phyloP scores from a whole-genome alignment of 2,888 invertebrate genomes.

The Stenichneumon culpator region DNA sequence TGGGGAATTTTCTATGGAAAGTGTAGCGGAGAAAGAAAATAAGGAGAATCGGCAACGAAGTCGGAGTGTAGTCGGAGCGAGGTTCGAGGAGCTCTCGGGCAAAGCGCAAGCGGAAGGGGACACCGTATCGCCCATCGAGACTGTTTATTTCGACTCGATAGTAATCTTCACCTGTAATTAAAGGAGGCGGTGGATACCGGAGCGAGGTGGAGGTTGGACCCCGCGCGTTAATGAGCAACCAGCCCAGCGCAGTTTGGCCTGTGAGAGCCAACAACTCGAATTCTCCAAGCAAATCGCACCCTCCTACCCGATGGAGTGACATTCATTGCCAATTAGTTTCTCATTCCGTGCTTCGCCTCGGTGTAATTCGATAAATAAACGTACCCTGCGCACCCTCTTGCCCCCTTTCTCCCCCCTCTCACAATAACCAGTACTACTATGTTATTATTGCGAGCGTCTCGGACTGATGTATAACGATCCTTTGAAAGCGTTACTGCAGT shows the following conservation, averaged over 20 bases:
- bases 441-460: slow-evolving; percentile 9
- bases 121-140: slow-evolving; percentile 63
- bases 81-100: background rate
- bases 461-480: background rate
- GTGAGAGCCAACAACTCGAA: slow-evolving; percentile 19
- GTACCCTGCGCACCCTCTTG: background rate
- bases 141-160: slow-evolving; percentile 67
- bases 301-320: slow-evolving; percentile 56
- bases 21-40: slow-evolving; percentile 10
- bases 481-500: background rate
- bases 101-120: slow-evolving; percentile 29
- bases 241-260: slow-evolving; percentile 33
- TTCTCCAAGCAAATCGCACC: slow-evolving; percentile 46
- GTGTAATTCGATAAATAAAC: slow-evolving; percentile 57
- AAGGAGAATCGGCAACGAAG: background rate
- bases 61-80: background rate
- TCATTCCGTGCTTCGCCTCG: slow-evolving; percentile 46
- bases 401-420: background rate
- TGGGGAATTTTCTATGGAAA: slow-evolving; percentile 26
- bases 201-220: slow-evolving; percentile 46
- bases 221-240: slow-evolving; percentile 65
- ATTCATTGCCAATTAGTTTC: slow-evolving; percentile 67
- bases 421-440: slow-evolving; percentile 16
- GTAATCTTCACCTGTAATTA: slow-evolving; percentile 69
- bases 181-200: slow-evolving; percentile 56